Base-by-base conservation (phyloP, 2,113 vertebrate species). In the Thryonomys swinderianus region DNA sequence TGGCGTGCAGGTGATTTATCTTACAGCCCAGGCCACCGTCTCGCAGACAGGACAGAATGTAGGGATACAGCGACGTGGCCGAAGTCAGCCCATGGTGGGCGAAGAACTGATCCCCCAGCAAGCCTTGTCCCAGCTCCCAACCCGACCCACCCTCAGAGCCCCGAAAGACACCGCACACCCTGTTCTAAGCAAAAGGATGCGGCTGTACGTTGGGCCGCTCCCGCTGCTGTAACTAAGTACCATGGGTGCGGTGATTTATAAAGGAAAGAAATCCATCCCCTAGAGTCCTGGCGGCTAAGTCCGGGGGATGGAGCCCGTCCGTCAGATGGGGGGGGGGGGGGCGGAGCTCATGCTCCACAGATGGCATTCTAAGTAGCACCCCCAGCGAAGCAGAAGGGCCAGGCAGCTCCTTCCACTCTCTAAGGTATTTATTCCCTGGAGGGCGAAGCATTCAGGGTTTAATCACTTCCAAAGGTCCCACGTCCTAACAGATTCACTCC, bases 141-240 rank as follows among this genome's bases (percentile, higher is more conserved):
- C 27, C 2, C 21, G 7, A 61, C 1, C 61, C 0, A 0, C 20
- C 4, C 5, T 40, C 73, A 66, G 45, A 40, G 61, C 48, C 37
- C 11, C 7, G 1, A 51, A 37, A 1, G 2, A 13, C 66, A 81
- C 71, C 13, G 45, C 20, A 62, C 0, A 21, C 4, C 0, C 5
- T 18, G 59, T 57, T 85, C 66, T 30, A 32, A 55, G 32, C n/a
- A 34, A 53, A 87, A 91, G 20, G 21, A 1, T 2, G 3, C 23
- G 27, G 13, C 40, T 10, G 17, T 4, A 14, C 27, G 9, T 30
- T 3, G 48, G 80, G 30, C 62, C 9, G 5, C 6, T 85, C 20
- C 73, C 48, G 45, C 71, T 66, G 48, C 62, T 51, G 3, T 48
- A 23, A 81, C 53, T 55, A 53, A 88, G 57, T n/a, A 57, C 32